Percentiles rank a stretch among this genome's conserved stretches.
Evolutionary conservation across 1,140 invertebrate species (phyloP).

Genomic region (Aphaenogaster rudis): DNA sequence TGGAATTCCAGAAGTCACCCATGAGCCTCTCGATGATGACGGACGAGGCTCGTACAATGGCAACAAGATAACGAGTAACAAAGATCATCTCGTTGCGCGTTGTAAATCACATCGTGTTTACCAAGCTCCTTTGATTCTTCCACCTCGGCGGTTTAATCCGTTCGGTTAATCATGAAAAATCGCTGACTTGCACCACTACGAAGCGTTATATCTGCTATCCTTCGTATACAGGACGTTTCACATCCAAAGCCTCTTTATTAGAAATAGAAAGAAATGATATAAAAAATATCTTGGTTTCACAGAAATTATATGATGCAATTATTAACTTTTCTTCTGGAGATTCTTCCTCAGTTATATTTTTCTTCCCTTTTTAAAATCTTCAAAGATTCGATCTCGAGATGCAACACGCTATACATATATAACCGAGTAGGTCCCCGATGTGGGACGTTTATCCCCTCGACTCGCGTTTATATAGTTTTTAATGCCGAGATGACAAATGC

Average conservation of each 20-base stretch:
- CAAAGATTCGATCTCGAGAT: background rate
- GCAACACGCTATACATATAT: conserved; percentile 30
- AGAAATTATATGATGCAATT: conserved; percentile 2
- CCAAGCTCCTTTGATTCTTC: conserved; percentile 68
- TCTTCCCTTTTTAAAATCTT: background rate
- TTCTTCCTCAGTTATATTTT: background rate
- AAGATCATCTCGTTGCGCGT: conserved; percentile 44
- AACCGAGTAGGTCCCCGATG: background rate
- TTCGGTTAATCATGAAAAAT: conserved; percentile 79
- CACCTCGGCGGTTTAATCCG: conserved; percentile 69
- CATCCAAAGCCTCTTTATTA: background rate
- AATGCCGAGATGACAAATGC: conserved; percentile 78
- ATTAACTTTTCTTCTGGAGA: background rate
- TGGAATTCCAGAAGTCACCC: conserved; percentile 46
- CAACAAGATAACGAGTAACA: conserved; percentile 58
- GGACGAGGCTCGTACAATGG: conserved; percentile 50
- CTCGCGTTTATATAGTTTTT: conserved; percentile 65
- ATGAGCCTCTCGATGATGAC: conserved; percentile 51
- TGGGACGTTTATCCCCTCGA: conserved; percentile 18
- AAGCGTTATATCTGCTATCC: conserved; percentile 16
- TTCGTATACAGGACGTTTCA: conserved; percentile 21
- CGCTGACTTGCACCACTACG: conserved; percentile 36
- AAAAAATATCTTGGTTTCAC: background rate
- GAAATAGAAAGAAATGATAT: background rate
- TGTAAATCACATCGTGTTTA: conserved; percentile 68